Evolutionary conservation across 2,113 vertebrate genomes (phyloP), one percentile per base, ranked within the genome.

Genomic region (Herpailurus yagouaroundi): DNA sequence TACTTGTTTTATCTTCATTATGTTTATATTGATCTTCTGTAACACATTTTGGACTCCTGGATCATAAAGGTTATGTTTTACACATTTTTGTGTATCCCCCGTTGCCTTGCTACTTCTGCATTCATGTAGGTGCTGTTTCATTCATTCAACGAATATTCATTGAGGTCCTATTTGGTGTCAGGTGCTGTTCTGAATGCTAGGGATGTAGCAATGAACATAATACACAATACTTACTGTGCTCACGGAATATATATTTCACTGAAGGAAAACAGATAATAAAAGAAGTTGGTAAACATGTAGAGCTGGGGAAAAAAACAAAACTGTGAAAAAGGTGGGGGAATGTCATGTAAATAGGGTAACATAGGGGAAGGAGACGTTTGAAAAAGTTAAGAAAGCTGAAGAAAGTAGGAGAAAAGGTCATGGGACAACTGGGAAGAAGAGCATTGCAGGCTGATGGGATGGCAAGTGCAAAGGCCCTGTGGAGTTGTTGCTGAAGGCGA

Each of bases 1-100:
- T 41, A 45, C 16, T 71, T 82, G 27, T 69, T 71, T 64, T 45
- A 21, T 82, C 29, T 91, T 81, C 36, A 86, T 80, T 86, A 23
- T 36, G 13, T 81, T 45, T 15, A 68, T 27, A 55, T 38, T 66
- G 21, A 52, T 83, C 45, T 73, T 31, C 9, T 50, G 3, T 57
- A 82, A n/a, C 0, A 3, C 48, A 50, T 8, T 48, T 0, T 36
- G 55, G 68, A 33, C 4, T 15, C 36, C 3, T 45, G 88, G 71
- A 90, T 69, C 23, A 77, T n/a, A 68, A 92, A 77, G 2, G 4
- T 87, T 69, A 68, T 16, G 1, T 66, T 95, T 94, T 94, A 57
- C 8, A 38, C 15, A 69, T 52, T 76, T 63, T 82, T 82, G 8
- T 45, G 3, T 88, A 29, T 71, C 29, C 38, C 48, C 41, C 36